Percentiles rank a stretch among this genome's conserved stretches.
Conservation (phyloP, 35 echinoderm and acorn worm genomes). For the Holothuria glaberrima region DNA sequence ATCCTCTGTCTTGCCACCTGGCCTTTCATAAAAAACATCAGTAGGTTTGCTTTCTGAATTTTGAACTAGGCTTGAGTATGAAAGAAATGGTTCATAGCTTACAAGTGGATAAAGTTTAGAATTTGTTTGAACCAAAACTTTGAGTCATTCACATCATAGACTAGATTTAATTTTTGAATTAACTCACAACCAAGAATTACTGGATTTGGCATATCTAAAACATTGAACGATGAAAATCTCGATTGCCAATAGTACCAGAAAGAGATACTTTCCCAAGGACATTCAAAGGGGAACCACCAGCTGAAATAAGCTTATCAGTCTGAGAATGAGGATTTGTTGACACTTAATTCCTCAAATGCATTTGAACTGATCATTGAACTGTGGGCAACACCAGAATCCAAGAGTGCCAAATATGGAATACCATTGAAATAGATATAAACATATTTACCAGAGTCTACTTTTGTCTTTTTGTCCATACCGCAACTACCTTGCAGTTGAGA, state of each 20-base stretch:
- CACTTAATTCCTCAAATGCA: slow-evolving; percentile 2
- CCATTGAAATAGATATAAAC: no score
- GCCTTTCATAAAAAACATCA: no score
- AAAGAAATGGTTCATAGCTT: no score
- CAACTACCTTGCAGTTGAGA: no score
- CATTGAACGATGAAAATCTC: background rate
- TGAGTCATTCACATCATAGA: background rate
- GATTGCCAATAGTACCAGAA: background rate
- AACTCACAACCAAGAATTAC: background rate
- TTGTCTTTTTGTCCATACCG: no score
- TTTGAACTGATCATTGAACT: slow-evolving; percentile 7
- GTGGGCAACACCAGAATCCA: slow-evolving; percentile 24
- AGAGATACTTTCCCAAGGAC: background rate
- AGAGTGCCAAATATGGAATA: no score
- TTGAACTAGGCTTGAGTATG: no score
- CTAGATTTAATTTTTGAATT: background rate
- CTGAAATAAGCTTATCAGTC: background rate
- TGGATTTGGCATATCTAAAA: slow-evolving; percentile 2
- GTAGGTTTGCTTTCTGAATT: no score
- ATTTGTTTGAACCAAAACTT: slow-evolving; percentile 8
- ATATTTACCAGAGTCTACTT: no score
- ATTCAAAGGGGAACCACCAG: slow-evolving; percentile 3
- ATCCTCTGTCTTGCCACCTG: background rate
- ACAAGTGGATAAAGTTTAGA: no score
- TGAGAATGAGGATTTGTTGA: background rate